Conservation (phyloP, 2,797 vertebrate genomes). For the Nyctalus aviator region DNA sequence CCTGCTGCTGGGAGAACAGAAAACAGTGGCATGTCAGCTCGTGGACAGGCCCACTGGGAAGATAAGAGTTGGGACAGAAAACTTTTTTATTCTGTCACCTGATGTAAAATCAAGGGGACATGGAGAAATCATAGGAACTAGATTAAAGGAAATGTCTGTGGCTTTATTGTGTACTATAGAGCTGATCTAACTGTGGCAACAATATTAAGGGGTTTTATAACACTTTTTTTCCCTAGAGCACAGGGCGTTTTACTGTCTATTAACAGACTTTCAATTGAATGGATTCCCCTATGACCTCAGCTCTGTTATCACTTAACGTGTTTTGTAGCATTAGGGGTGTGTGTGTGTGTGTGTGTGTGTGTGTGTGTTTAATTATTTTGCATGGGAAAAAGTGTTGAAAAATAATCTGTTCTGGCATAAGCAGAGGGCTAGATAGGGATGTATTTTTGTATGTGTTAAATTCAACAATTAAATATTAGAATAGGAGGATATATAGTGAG, state of each 20-base stretch:
- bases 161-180: not conserved
- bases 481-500: not conserved
- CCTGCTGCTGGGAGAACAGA: conserved; percentile 17
- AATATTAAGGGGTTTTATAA: conserved; percentile 62
- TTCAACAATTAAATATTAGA: conserved; percentile 25
- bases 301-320: conserved; percentile 47
- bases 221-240: conserved; percentile 22
- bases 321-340: not conserved
- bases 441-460: not conserved
- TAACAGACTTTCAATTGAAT: conserved; percentile 56
- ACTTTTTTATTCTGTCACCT: conserved; percentile 68
- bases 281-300: not conserved
- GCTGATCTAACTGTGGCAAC: conserved; percentile 23
- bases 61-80: conserved; percentile 13
- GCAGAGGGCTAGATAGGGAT: not conserved
- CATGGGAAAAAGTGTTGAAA: conserved; percentile 17
- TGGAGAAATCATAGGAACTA: conserved; percentile 61
- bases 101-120: conserved; percentile 64
- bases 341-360: not conserved
- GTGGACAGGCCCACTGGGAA: conserved; percentile 50
- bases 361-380: not conserved
- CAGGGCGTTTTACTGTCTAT: not conserved
- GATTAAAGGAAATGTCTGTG: conserved; percentile 61
- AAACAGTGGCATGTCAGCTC: not conserved
- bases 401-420: not conserved